Base-by-base conservation (phyloP, 2,113 vertebrate species). In the Hippolais icterina region DNA sequence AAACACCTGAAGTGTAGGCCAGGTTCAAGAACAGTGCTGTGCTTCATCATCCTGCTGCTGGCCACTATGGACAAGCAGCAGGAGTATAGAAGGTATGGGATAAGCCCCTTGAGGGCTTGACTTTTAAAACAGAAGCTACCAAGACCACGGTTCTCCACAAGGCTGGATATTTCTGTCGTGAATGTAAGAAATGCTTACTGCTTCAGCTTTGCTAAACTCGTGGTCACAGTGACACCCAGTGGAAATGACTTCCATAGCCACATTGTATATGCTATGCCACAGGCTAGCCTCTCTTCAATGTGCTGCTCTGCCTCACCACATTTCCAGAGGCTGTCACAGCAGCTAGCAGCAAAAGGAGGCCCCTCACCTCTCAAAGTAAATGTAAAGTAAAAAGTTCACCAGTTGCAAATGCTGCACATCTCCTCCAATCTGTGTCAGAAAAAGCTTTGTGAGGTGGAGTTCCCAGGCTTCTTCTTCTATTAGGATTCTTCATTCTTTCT, bases 181-280 rank as follows among this genome's bases (percentile, higher is more conserved):
- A 12, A 4, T 11, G 6, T 46, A 39, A 65, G n/a, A 68, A 76
- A 52, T 4, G 12, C 37, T 63, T 46, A 6, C 5, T 1, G 4
- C 22, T 41, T 46, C 28, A 8, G 1, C 76, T 61, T 59, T 59
- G 35, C 68, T 66, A 63, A 87, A 59, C n/a, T 57, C 11, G 3
- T 63, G 79, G n/a, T 66, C 50, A 90, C 61, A 93, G 94, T 80
- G 87, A 94, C 75, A 13, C 85, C 90, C 85, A 80, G 90, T 83
- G 92, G 95, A 70, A 77, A 56, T 25, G 1, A 50, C 33, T 74
- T 66, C 53, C 29, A 11, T 1, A 57, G 66, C 29, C 4, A 8
- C 31, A 19, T 6, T 57, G 10, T 66, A 57, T 1, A 1, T 12
- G n/a, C 35, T 24, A 14, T 27, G 44, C 18, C 49, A 21, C 20